Evolutionary conservation across 2,113 vertebrate genomes (phyloP), one percentile per base, ranked within the genome.

Genomic region (Cinclus mexicanus): DNA sequence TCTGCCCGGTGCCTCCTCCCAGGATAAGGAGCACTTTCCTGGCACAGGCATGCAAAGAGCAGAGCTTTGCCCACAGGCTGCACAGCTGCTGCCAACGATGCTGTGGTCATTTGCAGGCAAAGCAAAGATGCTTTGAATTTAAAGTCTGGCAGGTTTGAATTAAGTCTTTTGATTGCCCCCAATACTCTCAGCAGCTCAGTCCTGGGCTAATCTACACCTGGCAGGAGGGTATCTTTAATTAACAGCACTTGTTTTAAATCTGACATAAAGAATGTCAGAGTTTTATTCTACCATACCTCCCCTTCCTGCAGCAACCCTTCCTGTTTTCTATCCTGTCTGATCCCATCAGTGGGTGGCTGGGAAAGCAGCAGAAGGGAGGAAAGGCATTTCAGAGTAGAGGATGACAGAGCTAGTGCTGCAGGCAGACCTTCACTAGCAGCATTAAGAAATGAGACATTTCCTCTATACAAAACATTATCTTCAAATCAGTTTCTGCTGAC

Each of bases 181-280:
- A 89, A 21, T 9, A 61, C 33, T 90, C 87, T 90, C 88, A 96
- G 90, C 80, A 92, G 83, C 72, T 85, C 74, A 64, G 69, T 87
- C 65, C 49, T 68, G 33, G 14, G 35, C 61, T 86, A 93, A 96
- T 90, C 64, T 94, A 59, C 37, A 90, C 80, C 55, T 92, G 50
- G 79, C 67, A 75, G 92, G 90, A 89, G 83, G 35, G 61, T 81
- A 47, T 64, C 57, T 93, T 94, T 96, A 95, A 93, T 88, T 90
- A 95, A 95, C 77, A 78, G 53, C 44, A 53, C 65, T 88, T 56
- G 57, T 64, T 71, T 93, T 92, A 75, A 76, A 87, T 87, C 46
- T 16, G 12, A n/a, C 64, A 56, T 20, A 37, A 89, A 81, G 60
- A 49, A 41, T 50, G 26, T 29, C 67, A 87, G 61, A 49, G 9